These are phyloP conservation scores for Clarias batrachus DNA, from an alignment of 2,113 vertebrate genomes.

Conservation along the genomic window DNA sequence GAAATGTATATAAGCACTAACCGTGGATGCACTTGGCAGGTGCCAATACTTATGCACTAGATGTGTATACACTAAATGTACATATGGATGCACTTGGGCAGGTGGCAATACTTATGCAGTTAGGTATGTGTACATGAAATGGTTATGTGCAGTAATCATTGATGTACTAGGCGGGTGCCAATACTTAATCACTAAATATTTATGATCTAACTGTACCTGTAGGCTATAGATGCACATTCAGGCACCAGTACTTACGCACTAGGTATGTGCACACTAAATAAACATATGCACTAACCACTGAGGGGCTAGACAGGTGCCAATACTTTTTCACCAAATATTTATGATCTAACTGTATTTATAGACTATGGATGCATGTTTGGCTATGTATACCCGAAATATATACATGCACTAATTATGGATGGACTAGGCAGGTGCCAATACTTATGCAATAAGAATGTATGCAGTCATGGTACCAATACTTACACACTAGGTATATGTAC, in stretches of 20 bases:
- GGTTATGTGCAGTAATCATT: neutral
- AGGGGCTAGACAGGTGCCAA: neutral
- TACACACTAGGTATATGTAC: too few species aligned
- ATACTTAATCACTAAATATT: neutral
- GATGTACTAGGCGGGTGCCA: too few species aligned
- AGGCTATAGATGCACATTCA: too few species aligned
- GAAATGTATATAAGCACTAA: neutral
- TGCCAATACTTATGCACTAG: neutral
- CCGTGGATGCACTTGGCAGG: neutral
- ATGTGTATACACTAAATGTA: neutral
- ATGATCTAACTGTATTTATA: neutral
- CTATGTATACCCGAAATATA: neutral
- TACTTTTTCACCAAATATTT: neutral
- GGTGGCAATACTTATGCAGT: neutral
- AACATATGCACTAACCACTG: neutral
- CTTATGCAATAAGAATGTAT: neutral
- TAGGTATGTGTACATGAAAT: neutral
- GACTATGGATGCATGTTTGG: neutral
- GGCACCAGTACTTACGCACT: neutral
- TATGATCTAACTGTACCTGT: neutral
- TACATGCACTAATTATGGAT: neutral
- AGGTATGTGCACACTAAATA: neutral
- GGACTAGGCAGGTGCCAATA: neutral
- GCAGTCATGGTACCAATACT: too few species aligned
- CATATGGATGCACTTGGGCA: neutral